A percentile compares a stretch with the other conserved stretches of the same genome.
phyloP scores from a whole-genome alignment of 2,888 invertebrate genomes.

The Lasius fuliginosus region DNA sequence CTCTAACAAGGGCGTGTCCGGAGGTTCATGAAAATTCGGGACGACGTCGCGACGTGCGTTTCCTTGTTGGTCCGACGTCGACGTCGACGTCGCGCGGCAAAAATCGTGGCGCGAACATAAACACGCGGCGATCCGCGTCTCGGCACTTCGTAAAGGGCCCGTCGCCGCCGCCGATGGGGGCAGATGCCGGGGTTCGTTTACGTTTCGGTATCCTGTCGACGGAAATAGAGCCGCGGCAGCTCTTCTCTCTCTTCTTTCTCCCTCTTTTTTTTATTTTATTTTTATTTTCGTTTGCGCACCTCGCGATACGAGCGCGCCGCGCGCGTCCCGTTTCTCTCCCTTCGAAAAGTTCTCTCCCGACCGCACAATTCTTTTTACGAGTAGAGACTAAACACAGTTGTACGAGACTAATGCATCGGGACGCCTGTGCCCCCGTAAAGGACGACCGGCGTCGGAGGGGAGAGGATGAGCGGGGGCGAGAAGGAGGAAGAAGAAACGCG shows the following conservation, averaged over 20 bases:
- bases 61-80: constrained; percentile 25
- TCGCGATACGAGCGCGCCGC: constrained; percentile 22
- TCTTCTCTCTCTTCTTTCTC: constrained; percentile 1
- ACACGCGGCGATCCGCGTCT: constrained; percentile 62
- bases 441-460: constrained; percentile 27
- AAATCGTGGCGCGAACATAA: constrained; percentile 58
- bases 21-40: constrained; percentile 41
- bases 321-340: constrained; percentile 21
- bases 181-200: constrained; percentile 68
- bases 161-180: constrained; percentile 41
- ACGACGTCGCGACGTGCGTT: constrained; percentile 7
- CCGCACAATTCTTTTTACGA: constrained; percentile 56
- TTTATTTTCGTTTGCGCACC: constrained; percentile 50
- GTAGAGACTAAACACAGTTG: constrained; percentile 64
- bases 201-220: constrained; percentile 71
- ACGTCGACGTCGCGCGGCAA: constrained; percentile 40
- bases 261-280: neutral
- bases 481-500: constrained; percentile 28
- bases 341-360: constrained; percentile 42
- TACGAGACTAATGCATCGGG: constrained; percentile 60
- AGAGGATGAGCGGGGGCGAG: constrained; percentile 12
- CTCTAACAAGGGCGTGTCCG: constrained; percentile 24
- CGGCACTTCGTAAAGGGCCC: constrained; percentile 56
- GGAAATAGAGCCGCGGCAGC: constrained; percentile 63
- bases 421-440: constrained; percentile 48